A percentile compares a stretch with the other conserved stretches of the same genome.
These are phyloP conservation scores for Elysia crispata DNA, from an alignment of 2,888 invertebrate species.

Conservation along the genomic window DNA sequence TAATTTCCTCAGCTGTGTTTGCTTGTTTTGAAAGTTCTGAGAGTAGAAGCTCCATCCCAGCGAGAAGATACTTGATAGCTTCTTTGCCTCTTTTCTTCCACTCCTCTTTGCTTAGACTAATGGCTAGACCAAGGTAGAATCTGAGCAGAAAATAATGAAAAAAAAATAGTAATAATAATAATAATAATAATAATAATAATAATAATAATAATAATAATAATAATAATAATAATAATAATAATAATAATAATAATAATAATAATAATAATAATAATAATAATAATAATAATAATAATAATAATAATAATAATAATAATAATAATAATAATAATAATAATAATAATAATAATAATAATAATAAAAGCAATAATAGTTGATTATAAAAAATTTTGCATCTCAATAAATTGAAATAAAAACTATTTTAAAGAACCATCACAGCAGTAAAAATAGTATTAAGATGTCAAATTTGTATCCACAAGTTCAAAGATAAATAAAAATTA, in stretches of 20 bases:
- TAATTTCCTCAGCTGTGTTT: constrained; percentile 60
- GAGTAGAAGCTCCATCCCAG: constrained; percentile 71
- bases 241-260: not conserved
- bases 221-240: not conserved
- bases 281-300: not conserved
- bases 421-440: too few species aligned
- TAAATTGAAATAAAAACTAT: too few species aligned
- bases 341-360: not conserved
- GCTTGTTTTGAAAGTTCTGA: constrained; percentile 67
- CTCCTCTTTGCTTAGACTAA: constrained; percentile 71
- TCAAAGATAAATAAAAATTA: too few species aligned
- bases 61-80: constrained; percentile 67
- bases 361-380: too few species aligned
- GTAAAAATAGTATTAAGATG: too few species aligned
- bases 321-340: too few species aligned
- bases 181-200: not conserved
- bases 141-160: constrained; percentile 56
- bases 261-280: not conserved
- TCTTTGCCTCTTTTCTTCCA: constrained; percentile 70
- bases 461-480: too few species aligned
- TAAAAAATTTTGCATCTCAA: too few species aligned
- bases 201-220: not conserved
- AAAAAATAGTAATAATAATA: too few species aligned
- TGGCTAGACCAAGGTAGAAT: constrained; percentile 74
- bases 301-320: not conserved